phyloP scores from a whole-genome alignment of 2,113 vertebrate genomes.

The Etia nguti region DNA sequence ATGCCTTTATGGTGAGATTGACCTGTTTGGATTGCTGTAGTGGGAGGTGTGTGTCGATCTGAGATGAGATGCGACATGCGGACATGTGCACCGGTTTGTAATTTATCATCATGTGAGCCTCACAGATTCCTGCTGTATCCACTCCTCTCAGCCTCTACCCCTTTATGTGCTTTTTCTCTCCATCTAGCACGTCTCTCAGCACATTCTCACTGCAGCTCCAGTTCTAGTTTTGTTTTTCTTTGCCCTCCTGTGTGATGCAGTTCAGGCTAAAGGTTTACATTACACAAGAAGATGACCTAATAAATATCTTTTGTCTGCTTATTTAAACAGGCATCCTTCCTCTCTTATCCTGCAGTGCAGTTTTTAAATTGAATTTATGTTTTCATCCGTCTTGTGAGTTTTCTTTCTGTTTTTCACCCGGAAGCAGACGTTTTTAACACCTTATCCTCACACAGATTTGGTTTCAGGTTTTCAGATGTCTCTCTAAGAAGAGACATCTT shows the following conservation, averaged over 20 bases:
- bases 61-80: background rate
- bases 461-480: background rate
- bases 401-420: background rate
- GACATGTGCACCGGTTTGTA: background rate
- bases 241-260: background rate
- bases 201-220: background rate
- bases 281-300: background rate
- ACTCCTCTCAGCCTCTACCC: background rate
- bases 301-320: rapidly evolving
- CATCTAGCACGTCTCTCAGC: background rate
- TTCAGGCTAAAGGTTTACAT: background rate
- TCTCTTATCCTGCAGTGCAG: background rate
- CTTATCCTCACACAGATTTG: background rate
- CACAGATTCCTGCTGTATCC: background rate
- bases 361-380: background rate
- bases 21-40: slow-evolving; percentile 21
- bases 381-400: background rate
- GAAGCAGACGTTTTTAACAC: background rate
- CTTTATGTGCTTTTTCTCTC: background rate
- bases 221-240: background rate
- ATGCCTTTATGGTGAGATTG: slow-evolving; percentile 5
- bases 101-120: slow-evolving; percentile 5
- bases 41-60: background rate
- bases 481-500: rapidly evolving
- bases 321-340: background rate